A percentile compares a stretch with the other conserved stretches of the same genome.
phyloP scores from a whole-genome alignment of 2,113 vertebrate genomes.

The Gopherus evgoodei region DNA sequence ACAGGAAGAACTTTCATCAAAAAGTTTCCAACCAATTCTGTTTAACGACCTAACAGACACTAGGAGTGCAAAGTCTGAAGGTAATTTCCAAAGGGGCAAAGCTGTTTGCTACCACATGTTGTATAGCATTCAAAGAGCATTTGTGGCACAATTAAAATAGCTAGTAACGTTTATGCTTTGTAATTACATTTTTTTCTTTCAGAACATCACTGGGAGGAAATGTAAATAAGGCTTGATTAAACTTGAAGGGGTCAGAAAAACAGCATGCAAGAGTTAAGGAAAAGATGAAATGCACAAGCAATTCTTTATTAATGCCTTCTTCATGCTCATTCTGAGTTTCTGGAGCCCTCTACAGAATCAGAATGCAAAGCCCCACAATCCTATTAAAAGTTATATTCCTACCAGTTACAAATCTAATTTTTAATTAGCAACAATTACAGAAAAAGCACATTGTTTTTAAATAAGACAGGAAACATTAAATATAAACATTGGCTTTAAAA shows the following conservation, averaged over 20 bases:
- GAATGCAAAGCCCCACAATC: neutral
- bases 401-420: neutral
- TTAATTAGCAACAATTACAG: neutral
- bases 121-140: constrained; percentile 42
- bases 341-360: neutral
- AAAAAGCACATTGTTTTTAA: neutral
- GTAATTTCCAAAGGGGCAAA: neutral
- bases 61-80: neutral
- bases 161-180: constrained; percentile 50
- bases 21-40: too few relatives aligned
- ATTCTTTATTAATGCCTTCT: neutral
- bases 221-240: constrained; percentile 51
- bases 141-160: constrained; percentile 64
- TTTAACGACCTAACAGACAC: neutral
- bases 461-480: neutral
- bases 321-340: constrained; percentile 34
- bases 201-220: constrained; percentile 58
- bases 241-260: constrained; percentile 29
- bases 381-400: neutral
- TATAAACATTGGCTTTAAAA: neutral
- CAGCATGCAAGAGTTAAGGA: constrained; percentile 37
- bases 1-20: neutral
- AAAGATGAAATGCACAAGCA: constrained; percentile 26
- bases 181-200: constrained; percentile 61
- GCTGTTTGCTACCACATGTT: neutral